phyloP scores from a whole-genome alignment of 2,113 vertebrate genomes.

The Siphamia tubifer region DNA sequence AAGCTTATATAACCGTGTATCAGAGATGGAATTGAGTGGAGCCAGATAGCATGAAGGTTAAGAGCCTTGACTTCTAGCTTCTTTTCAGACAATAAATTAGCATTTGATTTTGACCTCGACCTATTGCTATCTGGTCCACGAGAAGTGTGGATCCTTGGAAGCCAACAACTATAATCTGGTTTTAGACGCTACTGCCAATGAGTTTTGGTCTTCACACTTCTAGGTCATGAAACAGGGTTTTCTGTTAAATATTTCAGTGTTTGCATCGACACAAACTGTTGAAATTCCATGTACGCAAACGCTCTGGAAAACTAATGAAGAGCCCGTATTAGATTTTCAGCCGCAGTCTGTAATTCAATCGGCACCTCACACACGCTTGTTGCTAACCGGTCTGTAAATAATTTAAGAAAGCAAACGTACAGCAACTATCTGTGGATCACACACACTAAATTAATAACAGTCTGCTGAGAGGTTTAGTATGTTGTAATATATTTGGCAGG shows the following conservation, averaged over 20 bases:
- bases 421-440: conserved; percentile 27
- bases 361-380: conserved; percentile 23
- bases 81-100: no score
- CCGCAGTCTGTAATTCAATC: conserved; percentile 13
- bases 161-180: no score
- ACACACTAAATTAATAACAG: conserved; percentile 59
- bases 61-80: no score
- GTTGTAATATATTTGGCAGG: conserved; percentile 80
- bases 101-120: no score
- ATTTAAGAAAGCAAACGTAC: conserved; percentile 34
- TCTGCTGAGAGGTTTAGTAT: conserved; percentile 59
- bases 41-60: no score
- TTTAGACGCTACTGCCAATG: no score
- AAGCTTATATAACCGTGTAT: no score
- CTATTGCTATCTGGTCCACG: no score
- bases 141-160: no score
- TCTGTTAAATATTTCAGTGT: not conserved
- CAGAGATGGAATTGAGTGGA: no score
- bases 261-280: not conserved
- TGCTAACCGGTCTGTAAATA: conserved; percentile 57
- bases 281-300: not conserved
- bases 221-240: no score
- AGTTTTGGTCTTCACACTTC: no score
- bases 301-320: conserved; percentile 39
- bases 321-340: conserved; percentile 14